Conservation (phyloP, 2,113 vertebrate genomes). For the Forbesichthys agassizii region DNA sequence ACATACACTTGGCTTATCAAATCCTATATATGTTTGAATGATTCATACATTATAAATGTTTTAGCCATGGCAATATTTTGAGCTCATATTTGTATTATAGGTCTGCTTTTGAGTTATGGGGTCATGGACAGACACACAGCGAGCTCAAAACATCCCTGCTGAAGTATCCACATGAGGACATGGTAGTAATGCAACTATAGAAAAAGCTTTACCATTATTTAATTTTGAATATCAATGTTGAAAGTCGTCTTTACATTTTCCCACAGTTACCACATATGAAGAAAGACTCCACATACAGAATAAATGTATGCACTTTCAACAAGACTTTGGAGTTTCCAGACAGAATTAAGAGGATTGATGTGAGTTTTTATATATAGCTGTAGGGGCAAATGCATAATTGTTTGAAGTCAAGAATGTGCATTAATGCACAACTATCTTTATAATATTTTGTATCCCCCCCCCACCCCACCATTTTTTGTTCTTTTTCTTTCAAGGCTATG, state of each 20-base stretch:
- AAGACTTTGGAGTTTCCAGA: conserved; percentile 89
- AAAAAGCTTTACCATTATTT: background rate
- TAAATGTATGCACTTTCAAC: conserved; percentile 93
- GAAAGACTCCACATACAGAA: conserved; percentile 87
- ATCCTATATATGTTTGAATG: background rate
- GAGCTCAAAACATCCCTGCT: conserved; percentile 86
- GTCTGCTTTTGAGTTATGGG: conserved; percentile 97
- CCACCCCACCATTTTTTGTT: background rate
- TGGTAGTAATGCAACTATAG: conserved; percentile 74
- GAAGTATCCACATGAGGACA: conserved; percentile 83
- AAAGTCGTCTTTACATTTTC: conserved; percentile 8
- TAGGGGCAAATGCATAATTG: background rate
- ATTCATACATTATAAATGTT: background rate
- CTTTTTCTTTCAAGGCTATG: conserved; percentile 77
- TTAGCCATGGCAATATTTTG: background rate
- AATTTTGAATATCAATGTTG: background rate
- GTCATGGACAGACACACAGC: conserved; percentile 82
- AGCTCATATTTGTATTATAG: conserved; percentile 65
- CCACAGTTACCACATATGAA: conserved; percentile 85
- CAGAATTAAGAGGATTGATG: conserved; percentile 91
- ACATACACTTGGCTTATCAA: too few species aligned
- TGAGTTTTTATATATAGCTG: conserved; percentile 71
- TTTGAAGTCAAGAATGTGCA: background rate
- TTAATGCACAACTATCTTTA: background rate
- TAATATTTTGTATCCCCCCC: background rate